Evolutionary conservation across 2,797 vertebrate genomes (phyloP), one percentile per base, ranked within the genome.

Genomic region (Lagorchestes hirsutus): DNA sequence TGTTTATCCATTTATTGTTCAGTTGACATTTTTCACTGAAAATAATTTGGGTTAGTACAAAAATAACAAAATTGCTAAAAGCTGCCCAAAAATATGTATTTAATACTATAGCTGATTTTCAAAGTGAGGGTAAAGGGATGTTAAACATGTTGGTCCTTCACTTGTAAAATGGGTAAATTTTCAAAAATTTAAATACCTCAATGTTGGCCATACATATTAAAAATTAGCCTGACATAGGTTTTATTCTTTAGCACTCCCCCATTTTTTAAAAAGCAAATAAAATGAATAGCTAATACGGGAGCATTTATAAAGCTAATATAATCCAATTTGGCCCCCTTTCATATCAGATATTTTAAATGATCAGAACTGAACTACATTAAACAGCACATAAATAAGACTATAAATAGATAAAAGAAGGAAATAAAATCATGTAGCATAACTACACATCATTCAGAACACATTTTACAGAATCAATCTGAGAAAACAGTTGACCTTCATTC

Each of bases 301-400:
- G 90, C 96, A 97, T 97, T 97, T 91, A 97, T 96, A 98, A 94
- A 97, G 94, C 93, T 98, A 96, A 97, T 96, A 91, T 97, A 97
- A 90, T 98, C 98, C 96, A 97, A 93, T 98, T 97, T 94, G 98
- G 93, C 92, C 96, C 98, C 98, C 95, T 97, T 98, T 97, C 98
- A 97, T 92, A 62, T 98, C 96, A 97, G 97, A 98, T 97, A 98
- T 97, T 98, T 98, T 98, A 98, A 98, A 99, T 98, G 98, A 97
- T 98, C 98, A 99, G 99, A 99, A 99, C 98, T 98, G 98, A 99
- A 99, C 99, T 99, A 98, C 98, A 98, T 98, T 98, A 98, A 98
- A 98, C 98, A 98, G 97, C 98, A 99, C 99, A 99, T 99, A 99
- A 99, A 99, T 99, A 99, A 99, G 98, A 99, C 98, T 95, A 98